A percentile compares a stretch with the other conserved stretches of the same genome.
Conservation (phyloP, 1,140 invertebrate genomes). For the Propsilocerus akamusi region DNA sequence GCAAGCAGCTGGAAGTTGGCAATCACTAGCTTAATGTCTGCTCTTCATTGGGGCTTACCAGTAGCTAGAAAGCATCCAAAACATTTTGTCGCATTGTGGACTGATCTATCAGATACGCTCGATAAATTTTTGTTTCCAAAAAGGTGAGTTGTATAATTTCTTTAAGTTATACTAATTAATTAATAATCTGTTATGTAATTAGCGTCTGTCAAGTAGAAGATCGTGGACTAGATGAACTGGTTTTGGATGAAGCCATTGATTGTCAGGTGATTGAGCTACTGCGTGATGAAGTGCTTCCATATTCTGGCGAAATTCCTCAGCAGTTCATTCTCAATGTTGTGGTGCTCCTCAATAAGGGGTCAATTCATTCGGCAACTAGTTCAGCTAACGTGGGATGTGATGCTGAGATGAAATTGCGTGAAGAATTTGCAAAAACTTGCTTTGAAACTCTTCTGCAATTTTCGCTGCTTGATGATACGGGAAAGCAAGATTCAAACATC, state of each 20-base stretch:
- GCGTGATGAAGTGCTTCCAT: conserved; percentile 68
- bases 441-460: conserved; percentile 93
- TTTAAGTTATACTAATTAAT: background rate
- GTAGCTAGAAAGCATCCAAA: conserved; percentile 61
- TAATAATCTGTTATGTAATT: background rate
- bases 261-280: conserved; percentile 75
- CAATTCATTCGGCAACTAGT: conserved; percentile 74
- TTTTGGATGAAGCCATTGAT: conserved; percentile 66
- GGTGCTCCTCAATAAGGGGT: conserved; percentile 79
- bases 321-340: conserved; percentile 77
- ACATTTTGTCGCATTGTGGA: conserved; percentile 61
- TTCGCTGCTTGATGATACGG: conserved; percentile 50
- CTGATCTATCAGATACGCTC: conserved; percentile 61
- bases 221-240: conserved; percentile 60
- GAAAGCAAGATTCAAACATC: conserved; percentile 16
- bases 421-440: conserved; percentile 91
- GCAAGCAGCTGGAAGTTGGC: conserved; percentile 74
- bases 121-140: conserved; percentile 83
- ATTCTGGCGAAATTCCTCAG: conserved; percentile 57
- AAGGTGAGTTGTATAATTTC: conserved; percentile 26
- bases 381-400: conserved; percentile 55
- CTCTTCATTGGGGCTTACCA: conserved; percentile 71
- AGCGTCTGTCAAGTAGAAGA: conserved; percentile 32
- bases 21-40: conserved; percentile 55
- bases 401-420: conserved; percentile 62